Base-by-base conservation (phyloP, 35 echinoderm and acorn worm genomes). In the Acanthaster planci region DNA sequence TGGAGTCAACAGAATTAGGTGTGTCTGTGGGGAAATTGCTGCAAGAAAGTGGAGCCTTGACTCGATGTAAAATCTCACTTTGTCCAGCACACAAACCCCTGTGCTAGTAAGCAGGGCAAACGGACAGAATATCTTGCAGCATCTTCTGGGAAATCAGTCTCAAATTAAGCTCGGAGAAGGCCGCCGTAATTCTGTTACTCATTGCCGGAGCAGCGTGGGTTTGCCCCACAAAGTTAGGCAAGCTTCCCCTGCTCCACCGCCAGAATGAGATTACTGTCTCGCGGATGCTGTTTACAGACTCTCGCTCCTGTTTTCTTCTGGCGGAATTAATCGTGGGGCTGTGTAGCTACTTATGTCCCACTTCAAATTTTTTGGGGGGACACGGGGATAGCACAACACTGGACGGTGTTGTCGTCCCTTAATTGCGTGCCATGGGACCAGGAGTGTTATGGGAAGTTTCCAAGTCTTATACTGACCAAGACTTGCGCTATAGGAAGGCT, bases 281-380 rank as follows among this genome's bases (percentile, higher is more conserved):
- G 64, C 23, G 64, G 26, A 31, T 72, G 64, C 30, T 72, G 64
- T 72, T 72, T 72, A 72, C 64, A 72, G 64, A 72, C 64, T 14
- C 64, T 72, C 23, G 64, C 64, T 26, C 64, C 64, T 72, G 64
- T 72, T 72, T 72, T 72, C 64, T 29, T 72, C 64, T 72, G 26
- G 34, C 30, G 64, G 34, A 72, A 72, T 72, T 72, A 72, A 72
- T 72, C 64, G 34, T 72, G 14, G 64, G 64, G 64, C 64, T 26
- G 23, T 72, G 64, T 72, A 72, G 64, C 64, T 72, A 72, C 64
- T 72, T 72, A 72, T 72, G 64, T 72, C 34, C 14, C 10, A 26
- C 30, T 72, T 72, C 64, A 19, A 72, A n/a, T n/a, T n/a, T 72
- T 72, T 31, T 6, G 42, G 21, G 34, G 64, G 64, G 15, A 59